Base-by-base conservation (phyloP, 1,140 invertebrate species). In the Eupristina koningsbergeri region DNA sequence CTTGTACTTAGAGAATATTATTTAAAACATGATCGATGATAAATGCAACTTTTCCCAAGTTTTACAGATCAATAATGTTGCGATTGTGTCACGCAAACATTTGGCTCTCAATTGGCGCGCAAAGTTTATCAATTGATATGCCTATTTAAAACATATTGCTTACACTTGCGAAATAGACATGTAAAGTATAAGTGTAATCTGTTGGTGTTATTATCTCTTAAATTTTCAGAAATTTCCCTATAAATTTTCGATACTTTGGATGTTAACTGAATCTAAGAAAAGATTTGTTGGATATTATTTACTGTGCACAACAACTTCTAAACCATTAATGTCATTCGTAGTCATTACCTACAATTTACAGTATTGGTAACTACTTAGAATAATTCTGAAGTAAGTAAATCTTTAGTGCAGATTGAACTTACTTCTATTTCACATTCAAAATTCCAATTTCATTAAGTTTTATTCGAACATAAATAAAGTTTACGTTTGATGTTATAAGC, bases 271-370 rank as follows among this genome's bases (percentile, higher is more conserved):
- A 34, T 71, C 29, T 41, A 71, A n/a, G 2, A 41, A 31, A 71
- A 17, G 36, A 71, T 41, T 5, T 17, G 34, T 19, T 13, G 39
- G n/a, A 71, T 71, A 71, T 41, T 41, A n/a, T 41, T 5, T 29
- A 69, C 19, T 36, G n/a, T 71, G n/a, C n/a, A n/a, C 41, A 41
- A 22, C 11, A 71, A 41, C 36, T 26, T 71, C 19, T 41, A 71
- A 71, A 41, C 36, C 67, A 71, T 71, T 71, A 71, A 39, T 41
- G 67, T 71, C 67, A 41, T 71, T 71, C 36, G n/a, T 41, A 41
- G 22, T 41, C 67, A n/a, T 71, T 71, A 71, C 3, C 22, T 41
- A 71, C 67, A 41, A 71, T 71, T 71, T 71, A 71, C 39, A 41
- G 26, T 71, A 71, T 41, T 41, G 36, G 22, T 31, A 71, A 41